Conservation (phyloP, 1,140 invertebrate species). For the Zaprionus gabonicus region DNA sequence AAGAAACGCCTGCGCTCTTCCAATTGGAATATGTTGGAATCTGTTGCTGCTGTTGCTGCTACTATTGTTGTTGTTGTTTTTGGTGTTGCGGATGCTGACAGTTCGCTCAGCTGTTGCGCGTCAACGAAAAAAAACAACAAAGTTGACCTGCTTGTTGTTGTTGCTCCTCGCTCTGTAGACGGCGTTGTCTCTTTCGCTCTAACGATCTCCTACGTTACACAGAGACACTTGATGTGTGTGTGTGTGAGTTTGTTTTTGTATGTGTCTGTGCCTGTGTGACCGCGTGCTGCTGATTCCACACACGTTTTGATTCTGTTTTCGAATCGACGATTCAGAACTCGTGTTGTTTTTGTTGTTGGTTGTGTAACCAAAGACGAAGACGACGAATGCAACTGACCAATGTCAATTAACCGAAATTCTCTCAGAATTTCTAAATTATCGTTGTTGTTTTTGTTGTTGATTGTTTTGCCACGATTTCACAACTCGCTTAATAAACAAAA, state of each 20-base stretch:
- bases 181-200: constrained; percentile 15
- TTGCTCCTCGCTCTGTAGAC: constrained; percentile 16
- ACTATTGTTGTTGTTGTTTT: too few relatives aligned
- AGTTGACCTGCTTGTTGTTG: constrained; percentile 47
- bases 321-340: constrained; percentile 43
- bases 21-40: constrained; percentile 5
- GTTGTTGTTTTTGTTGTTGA: constrained; percentile 2
- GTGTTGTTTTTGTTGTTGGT: constrained; percentile 34
- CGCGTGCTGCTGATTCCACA: constrained; percentile 51
- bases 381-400: constrained; percentile 39
- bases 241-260: background rate
- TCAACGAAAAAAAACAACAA: constrained; percentile 13
- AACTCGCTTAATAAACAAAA: constrained; percentile 54
- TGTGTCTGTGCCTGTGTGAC: constrained; percentile 35
- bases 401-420: constrained; percentile 35
- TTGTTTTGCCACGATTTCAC: constrained; percentile 52
- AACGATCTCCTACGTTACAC: constrained; percentile 8
- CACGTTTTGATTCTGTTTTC: constrained; percentile 44
- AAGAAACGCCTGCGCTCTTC: constrained; percentile 25
- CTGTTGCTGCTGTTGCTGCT: background rate
- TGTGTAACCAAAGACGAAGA: constrained; percentile 34
- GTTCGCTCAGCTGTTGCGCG: constrained; percentile 46
- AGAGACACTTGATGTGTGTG: background rate
- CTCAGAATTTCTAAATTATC: constrained; percentile 12
- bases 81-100: constrained; percentile 12